phyloP scores from a whole-genome alignment of 2,888 invertebrate species.

The Plagodis dolabraria region DNA sequence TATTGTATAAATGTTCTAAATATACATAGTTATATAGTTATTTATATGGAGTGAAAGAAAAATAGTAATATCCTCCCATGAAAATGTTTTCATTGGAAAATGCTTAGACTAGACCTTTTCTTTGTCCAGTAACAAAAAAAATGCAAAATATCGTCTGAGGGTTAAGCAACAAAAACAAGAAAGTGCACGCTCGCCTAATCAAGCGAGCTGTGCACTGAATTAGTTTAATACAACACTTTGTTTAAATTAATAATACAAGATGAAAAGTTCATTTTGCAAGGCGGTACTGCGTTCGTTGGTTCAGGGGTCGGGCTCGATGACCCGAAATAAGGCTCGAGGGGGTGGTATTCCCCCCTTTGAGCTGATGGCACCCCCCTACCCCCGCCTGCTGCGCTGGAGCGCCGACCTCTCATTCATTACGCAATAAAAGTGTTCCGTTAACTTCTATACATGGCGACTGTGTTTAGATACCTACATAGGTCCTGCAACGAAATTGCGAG shows the following conservation, averaged over 20 bases:
- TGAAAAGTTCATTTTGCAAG: slow-evolving; percentile 77
- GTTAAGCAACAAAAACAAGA: slow-evolving; percentile 27
- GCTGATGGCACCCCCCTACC: slow-evolving; percentile 43
- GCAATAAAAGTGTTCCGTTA: slow-evolving; percentile 80
- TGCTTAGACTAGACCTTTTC: not conserved
- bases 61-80: too few relatives aligned
- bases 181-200: slow-evolving; percentile 38
- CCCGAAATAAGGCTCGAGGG: slow-evolving; percentile 81
- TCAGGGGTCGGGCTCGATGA: slow-evolving; percentile 79
- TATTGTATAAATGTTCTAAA: too few relatives aligned
- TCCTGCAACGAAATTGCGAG: slow-evolving; percentile 35
- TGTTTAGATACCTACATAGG: slow-evolving; percentile 31
- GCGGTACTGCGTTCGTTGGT: slow-evolving; percentile 70
- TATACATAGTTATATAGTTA: too few relatives aligned
- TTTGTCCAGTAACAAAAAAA: slow-evolving; percentile 15
- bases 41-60: too few relatives aligned
- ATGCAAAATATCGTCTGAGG: slow-evolving; percentile 14
- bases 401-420: slow-evolving; percentile 83
- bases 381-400: slow-evolving; percentile 58
- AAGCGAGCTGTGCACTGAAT: slow-evolving; percentile 42
- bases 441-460: slow-evolving; percentile 53
- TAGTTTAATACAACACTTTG: slow-evolving; percentile 56
- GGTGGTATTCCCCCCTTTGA: slow-evolving; percentile 67
- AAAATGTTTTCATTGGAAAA: not conserved
- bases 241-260: slow-evolving; percentile 74